Evolutionary conservation across 2,888 invertebrate genomes (phyloP).

Genomic region (Corbicula japonica): DNA sequence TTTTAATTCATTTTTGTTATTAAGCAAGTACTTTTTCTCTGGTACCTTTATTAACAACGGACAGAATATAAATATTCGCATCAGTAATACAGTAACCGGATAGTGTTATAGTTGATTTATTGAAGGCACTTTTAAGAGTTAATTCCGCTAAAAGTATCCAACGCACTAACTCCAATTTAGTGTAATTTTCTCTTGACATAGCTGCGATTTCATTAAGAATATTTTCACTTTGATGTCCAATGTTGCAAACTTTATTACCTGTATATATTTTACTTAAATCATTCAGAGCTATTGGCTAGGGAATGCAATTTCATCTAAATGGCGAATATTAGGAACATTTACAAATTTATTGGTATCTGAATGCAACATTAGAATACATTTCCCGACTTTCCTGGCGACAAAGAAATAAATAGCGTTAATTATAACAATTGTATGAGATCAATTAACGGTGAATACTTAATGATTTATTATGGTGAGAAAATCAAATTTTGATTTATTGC

Average conservation of each 20-base stretch:
- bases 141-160: constrained; percentile 32
- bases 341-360: constrained; percentile 18
- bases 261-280: constrained; percentile 24
- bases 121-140: constrained; percentile 28
- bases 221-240: constrained; percentile 36
- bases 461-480: constrained; percentile 28
- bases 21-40: too few relatives aligned
- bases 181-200: constrained; percentile 22
- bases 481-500: constrained; percentile 28
- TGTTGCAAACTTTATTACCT: constrained; percentile 26
- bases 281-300: not conserved
- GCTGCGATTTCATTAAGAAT: constrained; percentile 18
- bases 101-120: constrained; percentile 38
- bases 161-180: constrained; percentile 17
- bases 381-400: constrained; percentile 24
- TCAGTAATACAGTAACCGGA: too few relatives aligned
- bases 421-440: constrained; percentile 6
- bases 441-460: constrained; percentile 11
- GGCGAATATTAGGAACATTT: constrained; percentile 20
- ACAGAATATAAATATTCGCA: too few relatives aligned
- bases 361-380: constrained; percentile 42
- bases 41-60: too few relatives aligned
- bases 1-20: too few relatives aligned
- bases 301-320: constrained; percentile 17
- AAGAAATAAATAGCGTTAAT: constrained; percentile 12